A percentile compares a stretch with the other conserved stretches of the same genome.
phyloP scores from a whole-genome alignment of 2,888 invertebrate species.

The Amblyjoppa fuscipennis region DNA sequence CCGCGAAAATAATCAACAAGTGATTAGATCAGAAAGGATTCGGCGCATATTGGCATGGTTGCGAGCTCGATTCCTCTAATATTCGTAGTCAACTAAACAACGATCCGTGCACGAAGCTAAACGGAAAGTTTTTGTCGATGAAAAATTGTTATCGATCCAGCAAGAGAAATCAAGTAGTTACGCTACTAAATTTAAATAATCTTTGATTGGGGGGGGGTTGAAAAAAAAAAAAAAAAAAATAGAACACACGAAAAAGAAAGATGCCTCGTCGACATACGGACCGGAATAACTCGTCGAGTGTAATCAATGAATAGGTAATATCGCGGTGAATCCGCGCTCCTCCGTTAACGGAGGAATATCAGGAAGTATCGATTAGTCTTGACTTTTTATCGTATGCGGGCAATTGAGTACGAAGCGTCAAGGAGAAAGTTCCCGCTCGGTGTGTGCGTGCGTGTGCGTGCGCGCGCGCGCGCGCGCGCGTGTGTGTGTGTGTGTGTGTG shows the following conservation, averaged over 20 bases:
- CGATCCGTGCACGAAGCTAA: too few relatives aligned
- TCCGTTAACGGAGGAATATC: background rate
- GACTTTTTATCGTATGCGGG: slow-evolving; percentile 15
- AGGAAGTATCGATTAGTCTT: slow-evolving; percentile 19
- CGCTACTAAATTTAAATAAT: too few relatives aligned
- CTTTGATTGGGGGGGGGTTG: too few relatives aligned
- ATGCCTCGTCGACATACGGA: background rate
- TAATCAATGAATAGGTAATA: slow-evolving; percentile 20
- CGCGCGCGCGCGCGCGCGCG: too few relatives aligned
- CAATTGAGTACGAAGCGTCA: slow-evolving; percentile 5
- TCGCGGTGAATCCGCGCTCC: slow-evolving; percentile 16
- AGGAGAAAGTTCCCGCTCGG: slow-evolving; percentile 13
- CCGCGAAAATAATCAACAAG: background rate
- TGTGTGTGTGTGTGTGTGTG: too few relatives aligned
- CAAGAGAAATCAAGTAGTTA: too few relatives aligned
- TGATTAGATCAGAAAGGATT: background rate
- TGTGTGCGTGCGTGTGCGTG: background rate
- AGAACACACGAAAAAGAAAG: background rate
- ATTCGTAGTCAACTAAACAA: too few relatives aligned
- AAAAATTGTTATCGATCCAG: too few relatives aligned
- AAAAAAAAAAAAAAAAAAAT: background rate
- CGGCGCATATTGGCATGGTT: too few relatives aligned
- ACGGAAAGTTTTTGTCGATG: too few relatives aligned
- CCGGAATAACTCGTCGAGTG: background rate
- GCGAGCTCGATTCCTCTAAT: too few relatives aligned